Evolutionary conservation across 2,888 invertebrate genomes (phyloP).

Genomic region (Hyalella azteca): DNA sequence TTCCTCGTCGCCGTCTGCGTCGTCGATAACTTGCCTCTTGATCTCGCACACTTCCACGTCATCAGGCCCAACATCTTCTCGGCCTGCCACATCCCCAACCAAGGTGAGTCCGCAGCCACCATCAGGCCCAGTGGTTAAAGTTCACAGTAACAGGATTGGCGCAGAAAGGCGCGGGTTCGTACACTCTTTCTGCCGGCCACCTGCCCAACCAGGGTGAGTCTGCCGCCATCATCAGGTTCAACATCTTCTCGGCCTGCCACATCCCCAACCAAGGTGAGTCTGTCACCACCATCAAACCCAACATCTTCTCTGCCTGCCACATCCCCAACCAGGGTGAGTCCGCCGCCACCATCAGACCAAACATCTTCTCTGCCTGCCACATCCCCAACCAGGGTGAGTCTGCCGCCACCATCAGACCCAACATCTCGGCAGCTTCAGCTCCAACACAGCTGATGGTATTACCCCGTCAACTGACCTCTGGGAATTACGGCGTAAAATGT

Average conservation of each 20-base stretch:
- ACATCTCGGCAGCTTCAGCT: neutral
- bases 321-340: neutral
- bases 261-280: neutral
- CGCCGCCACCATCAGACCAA: no score
- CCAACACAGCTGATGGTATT: neutral
- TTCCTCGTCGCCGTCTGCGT: slow-evolving; percentile 34
- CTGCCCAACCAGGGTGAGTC: neutral
- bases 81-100: slow-evolving; percentile 1
- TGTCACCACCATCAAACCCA: no score
- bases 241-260: slow-evolving; percentile 24
- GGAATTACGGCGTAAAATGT: no score
- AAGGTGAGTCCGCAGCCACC: neutral
- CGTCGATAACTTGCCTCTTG: slow-evolving; percentile 3
- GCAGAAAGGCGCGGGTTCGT: no score
- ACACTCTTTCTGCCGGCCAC: no score
- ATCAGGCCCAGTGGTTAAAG: no score
- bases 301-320: neutral
- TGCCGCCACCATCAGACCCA: no score
- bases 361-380: neutral
- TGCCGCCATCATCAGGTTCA: neutral
- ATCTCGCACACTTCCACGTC: neutral
- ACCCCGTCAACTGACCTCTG: no score
- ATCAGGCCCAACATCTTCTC: slow-evolving; percentile 18
- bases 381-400: neutral
- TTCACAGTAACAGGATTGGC: no score